Conservation (phyloP, 1,140 invertebrate genomes). For the Andrena cerasifolii region DNA sequence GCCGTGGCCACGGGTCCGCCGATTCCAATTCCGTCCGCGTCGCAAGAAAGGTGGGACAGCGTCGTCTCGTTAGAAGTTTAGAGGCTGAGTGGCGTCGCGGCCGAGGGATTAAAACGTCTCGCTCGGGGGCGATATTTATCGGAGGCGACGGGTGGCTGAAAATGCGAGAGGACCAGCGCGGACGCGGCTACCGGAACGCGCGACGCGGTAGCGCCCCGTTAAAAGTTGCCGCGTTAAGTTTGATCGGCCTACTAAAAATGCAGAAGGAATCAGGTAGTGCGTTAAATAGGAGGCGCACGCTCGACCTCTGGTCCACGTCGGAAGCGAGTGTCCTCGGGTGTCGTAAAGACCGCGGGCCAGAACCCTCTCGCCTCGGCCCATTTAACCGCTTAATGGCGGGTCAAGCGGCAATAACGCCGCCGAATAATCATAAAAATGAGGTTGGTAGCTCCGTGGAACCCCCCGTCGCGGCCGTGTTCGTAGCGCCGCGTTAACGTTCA, state of each 20-base stretch:
- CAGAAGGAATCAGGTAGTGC: conserved; percentile 35
- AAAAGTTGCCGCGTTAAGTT: conserved; percentile 23
- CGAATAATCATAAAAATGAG: conserved; percentile 76
- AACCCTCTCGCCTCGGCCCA: conserved; percentile 59
- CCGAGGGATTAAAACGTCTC: neutral
- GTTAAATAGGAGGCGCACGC: conserved; percentile 32
- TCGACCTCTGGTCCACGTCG: conserved; percentile 45
- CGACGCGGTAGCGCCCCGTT: neutral
- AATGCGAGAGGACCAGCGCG: neutral
- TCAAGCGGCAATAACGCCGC: conserved; percentile 74
- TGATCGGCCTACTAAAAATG: conserved; percentile 11
- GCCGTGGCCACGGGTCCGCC: too few species aligned
- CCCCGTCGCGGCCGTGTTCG: conserved; percentile 58
- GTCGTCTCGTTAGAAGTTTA: too few species aligned
- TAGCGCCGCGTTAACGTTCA: conserved; percentile 62
- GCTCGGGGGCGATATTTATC: neutral
- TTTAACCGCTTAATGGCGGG: conserved; percentile 75
- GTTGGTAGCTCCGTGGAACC: conserved; percentile 67
- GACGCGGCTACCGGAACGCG: conserved; percentile 2
- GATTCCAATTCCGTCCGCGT: too few species aligned
- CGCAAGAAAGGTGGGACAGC: too few species aligned
- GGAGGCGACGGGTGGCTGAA: neutral
- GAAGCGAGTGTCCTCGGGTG: conserved; percentile 51
- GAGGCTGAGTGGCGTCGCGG: too few species aligned
- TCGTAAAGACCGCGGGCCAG: conserved; percentile 61